A percentile compares a stretch with the other conserved stretches of the same genome.
Conservation (phyloP, 2,888 invertebrate genomes). For the Marasmarcha lunaedactyla region DNA sequence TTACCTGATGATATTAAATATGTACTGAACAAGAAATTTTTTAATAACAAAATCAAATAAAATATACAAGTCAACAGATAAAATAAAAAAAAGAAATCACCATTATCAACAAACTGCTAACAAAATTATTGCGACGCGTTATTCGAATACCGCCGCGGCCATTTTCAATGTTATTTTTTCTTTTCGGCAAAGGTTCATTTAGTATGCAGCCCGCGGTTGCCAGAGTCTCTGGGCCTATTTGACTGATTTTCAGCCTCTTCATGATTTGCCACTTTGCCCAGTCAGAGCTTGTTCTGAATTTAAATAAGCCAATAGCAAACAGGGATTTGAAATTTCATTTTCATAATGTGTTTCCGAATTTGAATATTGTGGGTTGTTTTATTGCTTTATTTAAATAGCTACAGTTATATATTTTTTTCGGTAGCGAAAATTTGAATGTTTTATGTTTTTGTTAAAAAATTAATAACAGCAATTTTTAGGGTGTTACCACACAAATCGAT, state of each 20-base stretch:
- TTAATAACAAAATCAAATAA: no score
- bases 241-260: constrained; percentile 68
- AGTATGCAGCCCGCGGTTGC: constrained; percentile 41
- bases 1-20: no score
- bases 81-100: no score
- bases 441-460: no score
- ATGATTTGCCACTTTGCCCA: constrained; percentile 70
- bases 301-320: constrained; percentile 43
- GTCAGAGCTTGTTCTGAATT: constrained; percentile 55
- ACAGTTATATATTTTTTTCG: no score
- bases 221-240: constrained; percentile 64
- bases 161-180: background rate
- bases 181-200: constrained; percentile 17
- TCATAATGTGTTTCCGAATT: constrained; percentile 47
- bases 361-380: constrained; percentile 35
- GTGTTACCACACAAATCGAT: no score
- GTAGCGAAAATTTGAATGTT: no score
- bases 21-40: no score
- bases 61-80: no score
- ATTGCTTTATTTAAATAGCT: no score
- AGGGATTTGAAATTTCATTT: constrained; percentile 60
- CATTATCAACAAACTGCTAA: background rate
- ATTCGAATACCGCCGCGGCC: background rate
- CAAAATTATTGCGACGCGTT: background rate
- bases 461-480: no score